Evolutionary conservation across 2,797 vertebrate genomes (phyloP), one percentile per base, ranked within the genome.

Genomic region (Sebastes jordani): DNA sequence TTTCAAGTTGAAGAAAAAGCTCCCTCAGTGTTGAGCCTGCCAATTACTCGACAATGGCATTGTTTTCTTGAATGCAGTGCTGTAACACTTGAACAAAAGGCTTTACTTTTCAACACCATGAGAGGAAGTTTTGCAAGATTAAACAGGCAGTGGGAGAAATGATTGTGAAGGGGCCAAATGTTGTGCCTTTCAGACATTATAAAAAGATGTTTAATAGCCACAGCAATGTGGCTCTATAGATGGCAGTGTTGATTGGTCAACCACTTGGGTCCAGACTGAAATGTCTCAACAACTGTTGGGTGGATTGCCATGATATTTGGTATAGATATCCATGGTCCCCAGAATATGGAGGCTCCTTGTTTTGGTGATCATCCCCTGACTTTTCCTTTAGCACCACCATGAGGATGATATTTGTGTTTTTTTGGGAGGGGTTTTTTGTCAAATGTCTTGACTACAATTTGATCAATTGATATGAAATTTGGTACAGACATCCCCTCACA

Each of bases 1-100:
- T 78, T 54, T 75, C 60, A 71, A 60, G 54, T 75, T 34, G 54
- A 77, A 64, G 70, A 56, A 83, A 83, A 82, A 72, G 59, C 65
- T 56, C 64, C 60, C 60, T 67, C 10, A 1, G 11, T 52, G 25
- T 62, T 5, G 14, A 58, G 64, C 52, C 67, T 81, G 78, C 60
- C 79, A 74, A 71, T 74, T 80, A 74, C 38, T 38, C 13, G 10
- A 63, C 55, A 16, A 25, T 38, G 65, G 63, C 60, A 25, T 79
- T 84, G 49, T 73, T 82, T 79, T 36, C 29, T 42, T 6, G 29
- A 68, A 49, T 38, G 14, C 56, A n/a, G 23, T 61, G 62, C 29
- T 1, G 20, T 29, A 76, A 61, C 74, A 52, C 16, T 23, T 18
- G 25, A 72, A 78, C 64, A 82, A 74, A 78, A 80, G 65, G 61